phyloP scores from a whole-genome alignment of 2,113 vertebrate genomes.

The Pterocles orientalis region DNA sequence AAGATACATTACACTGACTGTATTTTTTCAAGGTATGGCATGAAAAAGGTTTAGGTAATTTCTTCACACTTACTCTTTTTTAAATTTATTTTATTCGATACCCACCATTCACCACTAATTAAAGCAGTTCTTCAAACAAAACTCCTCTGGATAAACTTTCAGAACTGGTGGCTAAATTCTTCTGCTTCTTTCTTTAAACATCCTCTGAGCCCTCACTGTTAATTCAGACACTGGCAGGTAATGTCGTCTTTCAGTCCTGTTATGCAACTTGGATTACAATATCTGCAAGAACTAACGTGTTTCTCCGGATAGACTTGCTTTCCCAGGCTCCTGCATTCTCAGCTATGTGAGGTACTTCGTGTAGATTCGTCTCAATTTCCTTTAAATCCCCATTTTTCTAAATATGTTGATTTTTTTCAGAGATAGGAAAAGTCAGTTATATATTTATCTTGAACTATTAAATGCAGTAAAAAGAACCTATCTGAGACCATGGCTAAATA shows the following conservation, averaged over 20 bases:
- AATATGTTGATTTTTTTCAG: slow-evolving; percentile 5
- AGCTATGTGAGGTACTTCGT: neutral
- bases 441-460: slow-evolving; percentile 42
- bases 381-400: neutral
- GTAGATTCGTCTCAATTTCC: neutral
- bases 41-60: neutral
- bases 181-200: neutral
- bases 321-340: slow-evolving; percentile 25
- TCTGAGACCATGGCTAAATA: slow-evolving; percentile 1
- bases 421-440: slow-evolving; percentile 16
- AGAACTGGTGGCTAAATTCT: neutral
- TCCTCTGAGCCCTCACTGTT: neutral
- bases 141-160: neutral
- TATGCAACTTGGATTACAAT: slow-evolving; percentile 25
- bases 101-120: neutral
- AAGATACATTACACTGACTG: neutral
- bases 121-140: neutral
- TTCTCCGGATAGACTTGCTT: slow-evolving; percentile 17
- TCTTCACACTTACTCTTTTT: neutral
- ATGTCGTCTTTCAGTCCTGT: neutral
- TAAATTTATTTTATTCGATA: neutral
- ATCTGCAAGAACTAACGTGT: slow-evolving; percentile 6
- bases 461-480: neutral
- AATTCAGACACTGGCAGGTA: slow-evolving; percentile 37
- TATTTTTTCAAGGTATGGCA: neutral